Evolutionary conservation across 2,888 invertebrate genomes (phyloP), one percentile per base, ranked within the genome.

Genomic region (Cryptus armator): DNA sequence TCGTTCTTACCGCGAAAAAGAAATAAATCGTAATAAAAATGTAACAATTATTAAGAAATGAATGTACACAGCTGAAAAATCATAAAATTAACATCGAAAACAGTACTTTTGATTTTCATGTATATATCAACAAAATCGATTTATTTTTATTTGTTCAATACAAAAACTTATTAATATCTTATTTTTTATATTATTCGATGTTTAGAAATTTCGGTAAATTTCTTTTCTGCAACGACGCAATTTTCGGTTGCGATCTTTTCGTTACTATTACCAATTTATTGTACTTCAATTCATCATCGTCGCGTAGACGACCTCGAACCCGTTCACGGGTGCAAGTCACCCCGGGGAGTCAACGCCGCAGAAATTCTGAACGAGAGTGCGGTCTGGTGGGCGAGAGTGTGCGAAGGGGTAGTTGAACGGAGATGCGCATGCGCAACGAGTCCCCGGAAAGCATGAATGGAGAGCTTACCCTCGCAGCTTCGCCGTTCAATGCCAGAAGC

Each of bases 361-460:
- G 74, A 44, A 48, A 64, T 75, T 75, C 32, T 64, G 74, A 75
- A 75, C 74, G 62, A 48, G 74, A 75, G 48, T 64, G 51, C 12
- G 10, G 46, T 29, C 16, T 16, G 74, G n/a, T 46, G 74, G n/a
- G 68, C 14, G 44, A 37, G 67, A 37, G 72, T 44, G 72, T 44
- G 24, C 24, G 37, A 51, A 75, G 70, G 37, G 85, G 78, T 82
- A 66, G 81, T 71, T 79, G 81, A 85, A 84, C 84, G 81, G 53
- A 12, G 70, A 64, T 78, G 78, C 85, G 81, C 79, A 51, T 10
- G 82, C 85, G 85, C 64, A 44, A 53, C 44, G 44, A 75, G 56
- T 76, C 24, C 70, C 75, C 81, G 81, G 79, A 85, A 85, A 85
- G 71, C 85, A 85, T 85, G 85, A 85, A 85, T 85, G 85, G 82